Base-by-base conservation (phyloP, 2,888 invertebrate genomes). In the Agrotis segetum region DNA sequence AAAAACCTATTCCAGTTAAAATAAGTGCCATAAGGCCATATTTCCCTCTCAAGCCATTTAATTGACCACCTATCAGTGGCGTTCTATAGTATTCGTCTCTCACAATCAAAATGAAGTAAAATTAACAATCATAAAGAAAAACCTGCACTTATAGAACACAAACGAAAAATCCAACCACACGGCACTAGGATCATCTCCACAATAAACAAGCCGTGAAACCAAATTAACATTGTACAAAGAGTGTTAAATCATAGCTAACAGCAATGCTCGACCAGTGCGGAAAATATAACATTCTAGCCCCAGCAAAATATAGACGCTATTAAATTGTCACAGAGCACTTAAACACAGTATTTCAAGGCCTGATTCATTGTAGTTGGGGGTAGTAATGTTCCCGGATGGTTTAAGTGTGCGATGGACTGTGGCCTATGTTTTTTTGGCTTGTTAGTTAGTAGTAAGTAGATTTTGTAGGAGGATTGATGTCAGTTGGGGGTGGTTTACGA, bases 261-360 rank as follows among this genome's bases (percentile, higher is more conserved):
- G 62, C 88, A 88, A 89, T 87, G 89, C 87, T 84, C 76, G 83
- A 81, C 86, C 85, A 90, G 88, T 88, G 86, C 89, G 69, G 89
- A 89, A 90, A 91, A 91, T 91, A 90, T 91, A 91, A 88, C 89
- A 88, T 89, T 89, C 89, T 87, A 86, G 77, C 83, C 77, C 71
- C 89, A 89, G 83, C 90, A 85, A 93, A 91, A 93, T 92, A 93
- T 90, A 89, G 87, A 82, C 74, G 83, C 89, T 86, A 90, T 91
- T 90, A 90, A 91, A 90, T 87, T 87, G 90, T 90, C 91, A 88
- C 86, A 79, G 80, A 63, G 77, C 69, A 80, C 81, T 82, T 84
- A 85, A 85, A 84, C 74, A 80, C 74, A 63, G 79, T 82, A 86
- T 84, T 83, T 86, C 82, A 83, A 79, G 69, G 52, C 69, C 79